phyloP scores from a whole-genome alignment of 2,888 invertebrate genomes.

The Nowickia ferox region DNA sequence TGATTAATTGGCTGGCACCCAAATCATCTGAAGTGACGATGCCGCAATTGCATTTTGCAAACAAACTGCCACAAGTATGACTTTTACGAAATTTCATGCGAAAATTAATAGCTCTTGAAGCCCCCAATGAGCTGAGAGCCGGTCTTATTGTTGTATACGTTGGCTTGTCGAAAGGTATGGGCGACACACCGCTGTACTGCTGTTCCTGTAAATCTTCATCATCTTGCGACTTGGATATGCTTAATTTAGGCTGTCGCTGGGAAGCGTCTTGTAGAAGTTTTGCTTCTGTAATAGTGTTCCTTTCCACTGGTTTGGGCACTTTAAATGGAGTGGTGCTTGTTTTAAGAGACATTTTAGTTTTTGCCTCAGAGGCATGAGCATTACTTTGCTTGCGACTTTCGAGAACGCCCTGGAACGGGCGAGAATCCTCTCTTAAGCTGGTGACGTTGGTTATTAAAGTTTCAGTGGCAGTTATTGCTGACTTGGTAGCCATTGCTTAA shows the following conservation, averaged over 20 bases:
- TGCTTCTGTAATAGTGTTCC: background rate
- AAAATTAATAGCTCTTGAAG: constrained; percentile 73
- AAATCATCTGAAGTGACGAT: constrained; percentile 63
- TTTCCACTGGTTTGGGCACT: constrained; percentile 50
- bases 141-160: constrained; percentile 19
- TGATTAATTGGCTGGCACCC: constrained; percentile 38
- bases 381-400: constrained; percentile 45
- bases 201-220: constrained; percentile 59
- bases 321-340: constrained; percentile 31
- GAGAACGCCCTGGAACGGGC: constrained; percentile 50
- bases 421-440: constrained; percentile 63
- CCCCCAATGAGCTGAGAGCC: constrained; percentile 71
- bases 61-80: constrained; percentile 81
- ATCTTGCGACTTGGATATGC: constrained; percentile 72
- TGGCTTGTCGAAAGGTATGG: constrained; percentile 55
- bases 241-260: constrained; percentile 49
- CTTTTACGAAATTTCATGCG: constrained; percentile 78
- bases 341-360: constrained; percentile 28
- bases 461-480: constrained; percentile 55
- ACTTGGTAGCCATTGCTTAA: constrained; percentile 62
- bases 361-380: constrained; percentile 15
- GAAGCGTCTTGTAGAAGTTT: constrained; percentile 48
- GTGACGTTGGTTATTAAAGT: constrained; percentile 51
- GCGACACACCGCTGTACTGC: constrained; percentile 73
- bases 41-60: constrained; percentile 79